Percentiles rank a stretch among this genome's conserved stretches.
Evolutionary conservation across 2,888 invertebrate genomes (phyloP).

Genomic region (Nephrotoma guestfalica): DNA sequence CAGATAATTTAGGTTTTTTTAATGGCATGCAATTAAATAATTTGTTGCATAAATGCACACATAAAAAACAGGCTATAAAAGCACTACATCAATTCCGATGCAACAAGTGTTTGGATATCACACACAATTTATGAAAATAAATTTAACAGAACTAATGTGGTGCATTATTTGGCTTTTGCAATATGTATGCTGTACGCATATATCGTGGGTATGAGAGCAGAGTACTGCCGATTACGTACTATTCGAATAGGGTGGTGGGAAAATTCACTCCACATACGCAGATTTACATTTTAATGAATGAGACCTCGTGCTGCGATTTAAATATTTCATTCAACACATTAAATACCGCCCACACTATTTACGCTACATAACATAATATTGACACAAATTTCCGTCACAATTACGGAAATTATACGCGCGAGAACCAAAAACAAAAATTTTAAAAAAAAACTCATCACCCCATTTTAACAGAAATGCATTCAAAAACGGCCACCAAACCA

Average conservation of each 20-base stretch:
- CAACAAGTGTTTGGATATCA: neutral
- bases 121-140: neutral
- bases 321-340: neutral
- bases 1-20: too few species aligned
- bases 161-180: neutral
- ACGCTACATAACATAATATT: neutral
- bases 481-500: neutral
- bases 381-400: neutral
- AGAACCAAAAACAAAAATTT: neutral
- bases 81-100: neutral
- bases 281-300: too few species aligned
- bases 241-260: neutral
- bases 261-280: neutral
- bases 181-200: neutral
- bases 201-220: neutral
- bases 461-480: neutral
- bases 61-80: neutral
- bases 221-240: neutral
- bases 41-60: neutral
- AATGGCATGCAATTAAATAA: neutral
- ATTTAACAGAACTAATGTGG: neutral
- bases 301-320: neutral
- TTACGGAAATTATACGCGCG: neutral
- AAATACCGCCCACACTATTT: neutral
- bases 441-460: neutral